Percentiles rank a stretch among this genome's conserved stretches.
phyloP scores from a whole-genome alignment of 2,888 invertebrate species.

The Drosophila engyochracea region DNA sequence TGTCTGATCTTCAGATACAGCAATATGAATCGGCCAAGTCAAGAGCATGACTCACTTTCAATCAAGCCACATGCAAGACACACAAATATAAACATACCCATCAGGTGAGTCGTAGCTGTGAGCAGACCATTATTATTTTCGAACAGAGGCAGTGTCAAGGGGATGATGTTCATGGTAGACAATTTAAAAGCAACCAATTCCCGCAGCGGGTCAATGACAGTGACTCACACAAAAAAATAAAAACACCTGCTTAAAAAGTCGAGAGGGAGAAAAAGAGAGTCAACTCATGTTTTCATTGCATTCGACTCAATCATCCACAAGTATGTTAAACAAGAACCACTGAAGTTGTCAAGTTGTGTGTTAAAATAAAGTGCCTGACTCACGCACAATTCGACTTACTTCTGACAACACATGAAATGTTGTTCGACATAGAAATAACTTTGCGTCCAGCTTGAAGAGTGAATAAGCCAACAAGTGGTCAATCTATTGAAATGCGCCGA shows the following conservation, averaged over 20 bases:
- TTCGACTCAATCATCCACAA: constrained; percentile 4
- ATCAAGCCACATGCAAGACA: constrained; percentile 9
- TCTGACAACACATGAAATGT: constrained; percentile 5
- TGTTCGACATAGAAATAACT: constrained; percentile 12
- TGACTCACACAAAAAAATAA: constrained; percentile 1
- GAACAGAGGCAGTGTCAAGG: constrained; percentile 6
- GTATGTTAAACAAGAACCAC: constrained; percentile 3
- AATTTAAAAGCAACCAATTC: constrained; percentile 31
- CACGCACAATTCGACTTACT: constrained; percentile 18
- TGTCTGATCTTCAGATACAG: constrained; percentile 7
- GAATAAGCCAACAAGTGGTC: constrained; percentile 32
- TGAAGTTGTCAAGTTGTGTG: constrained; percentile 19
- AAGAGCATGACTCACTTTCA: constrained; percentile 35
- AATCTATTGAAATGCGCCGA: constrained; percentile 23
- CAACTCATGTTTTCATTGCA: not conserved
- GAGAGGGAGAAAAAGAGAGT: not conserved
- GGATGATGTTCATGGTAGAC: constrained; percentile 25
- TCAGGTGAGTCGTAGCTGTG: constrained; percentile 17
- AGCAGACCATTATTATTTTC: constrained; percentile 24
- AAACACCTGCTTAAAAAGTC: constrained; percentile 15
- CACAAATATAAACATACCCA: constrained; percentile 4
- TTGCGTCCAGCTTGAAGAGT: constrained; percentile 1
- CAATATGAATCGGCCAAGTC: not conserved
- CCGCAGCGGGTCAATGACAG: constrained; percentile 35
- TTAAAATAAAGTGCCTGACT: constrained; percentile 23